These are phyloP conservation scores for Machimus rusticus DNA, from an alignment of 2,888 invertebrate species.

Conservation along the genomic window DNA sequence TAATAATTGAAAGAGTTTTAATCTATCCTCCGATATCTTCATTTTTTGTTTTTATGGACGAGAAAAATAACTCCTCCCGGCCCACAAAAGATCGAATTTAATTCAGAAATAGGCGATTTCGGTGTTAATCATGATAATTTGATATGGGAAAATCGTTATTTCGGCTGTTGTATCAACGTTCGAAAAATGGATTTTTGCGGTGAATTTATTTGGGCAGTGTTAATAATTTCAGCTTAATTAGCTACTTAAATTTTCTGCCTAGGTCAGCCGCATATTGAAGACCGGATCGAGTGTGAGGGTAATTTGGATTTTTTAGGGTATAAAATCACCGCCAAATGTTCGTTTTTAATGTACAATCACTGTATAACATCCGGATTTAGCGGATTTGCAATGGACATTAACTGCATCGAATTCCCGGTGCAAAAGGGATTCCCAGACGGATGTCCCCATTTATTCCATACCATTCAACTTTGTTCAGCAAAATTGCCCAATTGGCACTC, in stretches of 20 bases:
- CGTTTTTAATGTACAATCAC: not conserved
- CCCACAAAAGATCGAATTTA: conserved; percentile 4
- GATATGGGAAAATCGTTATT: not conserved
- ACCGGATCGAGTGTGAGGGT: not conserved
- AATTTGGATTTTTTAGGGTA: not conserved
- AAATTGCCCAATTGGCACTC: not conserved
- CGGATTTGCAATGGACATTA: not conserved
- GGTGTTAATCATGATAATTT: conserved; percentile 34
- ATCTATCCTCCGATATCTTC: not conserved
- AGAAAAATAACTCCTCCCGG: not conserved
- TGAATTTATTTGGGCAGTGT: conserved; percentile 4
- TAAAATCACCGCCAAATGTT: not conserved
- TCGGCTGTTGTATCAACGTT: not conserved
- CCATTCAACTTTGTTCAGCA: not conserved
- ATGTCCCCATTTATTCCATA: not conserved
- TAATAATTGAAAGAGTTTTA: conserved; percentile 26
- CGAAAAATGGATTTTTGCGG: conserved; percentile 26
- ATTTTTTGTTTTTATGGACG: not conserved
- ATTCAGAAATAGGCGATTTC: conserved; percentile 14
- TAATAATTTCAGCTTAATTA: conserved; percentile 34
- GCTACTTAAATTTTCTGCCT: not conserved
- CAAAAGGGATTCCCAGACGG: not conserved
- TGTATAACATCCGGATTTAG: not conserved
- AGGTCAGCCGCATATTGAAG: not conserved
- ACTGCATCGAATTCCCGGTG: not conserved